Conservation (phyloP, 2,797 vertebrate genomes). For the Manis pentadactyla region DNA sequence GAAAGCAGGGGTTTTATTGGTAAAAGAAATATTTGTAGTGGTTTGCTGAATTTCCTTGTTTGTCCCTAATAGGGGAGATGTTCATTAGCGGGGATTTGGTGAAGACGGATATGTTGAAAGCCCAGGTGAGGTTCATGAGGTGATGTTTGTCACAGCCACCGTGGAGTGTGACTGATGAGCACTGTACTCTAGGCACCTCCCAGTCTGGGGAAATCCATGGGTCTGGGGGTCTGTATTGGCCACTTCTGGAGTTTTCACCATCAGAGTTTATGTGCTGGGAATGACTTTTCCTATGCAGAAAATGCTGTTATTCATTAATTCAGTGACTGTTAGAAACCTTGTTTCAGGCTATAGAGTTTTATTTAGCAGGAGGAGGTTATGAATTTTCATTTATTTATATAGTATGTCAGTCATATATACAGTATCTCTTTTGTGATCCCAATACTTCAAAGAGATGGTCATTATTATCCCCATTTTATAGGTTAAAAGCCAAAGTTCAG, state of each 20-base stretch:
- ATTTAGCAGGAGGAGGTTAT: conserved; percentile 12
- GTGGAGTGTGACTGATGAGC: not conserved
- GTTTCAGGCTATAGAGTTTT: not conserved
- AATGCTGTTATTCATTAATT: not conserved
- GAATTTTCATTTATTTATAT: conserved; percentile 17
- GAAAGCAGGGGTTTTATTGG: not conserved
- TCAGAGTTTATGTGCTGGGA: not conserved
- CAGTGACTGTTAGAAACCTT: not conserved
- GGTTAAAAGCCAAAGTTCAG: not conserved
- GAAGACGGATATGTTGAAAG: not conserved
- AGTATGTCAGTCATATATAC: not conserved
- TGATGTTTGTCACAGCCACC: not conserved
- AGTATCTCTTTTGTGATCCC: conserved; percentile 6
- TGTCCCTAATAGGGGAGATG: not conserved
- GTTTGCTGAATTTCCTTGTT: conserved; percentile 5
- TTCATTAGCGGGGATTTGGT: not conserved
- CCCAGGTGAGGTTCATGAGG: not conserved
- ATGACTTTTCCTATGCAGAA: not conserved
- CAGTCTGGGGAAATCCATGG: not conserved
- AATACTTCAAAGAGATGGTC: not conserved
- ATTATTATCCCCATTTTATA: not conserved
- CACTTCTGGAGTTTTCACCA: not conserved
- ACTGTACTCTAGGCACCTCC: not conserved
- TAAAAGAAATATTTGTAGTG: not conserved
- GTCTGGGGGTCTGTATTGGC: not conserved